Percentiles rank a stretch among this genome's conserved stretches.
Conservation (phyloP, 1,140 invertebrate genomes). For the Arion vulgaris region DNA sequence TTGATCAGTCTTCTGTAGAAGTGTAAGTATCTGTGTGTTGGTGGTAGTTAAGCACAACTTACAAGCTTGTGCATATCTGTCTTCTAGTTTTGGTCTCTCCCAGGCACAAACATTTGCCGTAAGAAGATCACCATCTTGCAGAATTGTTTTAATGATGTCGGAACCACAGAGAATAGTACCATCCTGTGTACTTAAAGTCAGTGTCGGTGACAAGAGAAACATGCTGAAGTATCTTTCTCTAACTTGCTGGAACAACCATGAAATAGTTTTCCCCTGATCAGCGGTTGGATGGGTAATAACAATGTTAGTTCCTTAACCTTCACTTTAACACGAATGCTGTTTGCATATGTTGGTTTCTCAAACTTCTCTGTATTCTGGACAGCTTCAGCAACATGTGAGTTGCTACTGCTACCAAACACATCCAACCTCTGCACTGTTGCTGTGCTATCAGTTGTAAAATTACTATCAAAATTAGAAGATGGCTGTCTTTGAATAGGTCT, state of each 20-base stretch:
- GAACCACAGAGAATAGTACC: slow-evolving; percentile 19
- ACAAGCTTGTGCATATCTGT: slow-evolving; percentile 21
- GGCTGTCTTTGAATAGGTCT: neutral
- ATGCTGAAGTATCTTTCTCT: slow-evolving; percentile 33
- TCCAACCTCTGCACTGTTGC: neutral
- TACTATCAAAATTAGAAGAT: neutral
- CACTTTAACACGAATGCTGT: slow-evolving; percentile 26
- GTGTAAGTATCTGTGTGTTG: neutral
- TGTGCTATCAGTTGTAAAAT: neutral
- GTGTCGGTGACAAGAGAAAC: slow-evolving; percentile 13
- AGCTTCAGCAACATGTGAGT: neutral
- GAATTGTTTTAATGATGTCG: slow-evolving; percentile 11
- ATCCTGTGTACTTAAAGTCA: slow-evolving; percentile 29
- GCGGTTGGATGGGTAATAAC: slow-evolving; percentile 28
- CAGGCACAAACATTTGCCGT: slow-evolving; percentile 24
- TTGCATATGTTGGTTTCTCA: slow-evolving; percentile 1
- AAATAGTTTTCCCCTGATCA: slow-evolving; percentile 16
- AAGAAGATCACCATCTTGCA: slow-evolving; percentile 3
- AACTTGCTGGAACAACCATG: slow-evolving; percentile 23
- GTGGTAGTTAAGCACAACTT: neutral
- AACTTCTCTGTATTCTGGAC: neutral
- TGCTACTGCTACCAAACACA: neutral
- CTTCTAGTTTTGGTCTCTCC: slow-evolving; percentile 25
- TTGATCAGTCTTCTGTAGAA: slow-evolving; percentile 1
- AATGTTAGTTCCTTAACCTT: slow-evolving; percentile 19